These are phyloP conservation scores for Latheticus oryzae DNA, from an alignment of 2,888 invertebrate species.

Conservation along the genomic window DNA sequence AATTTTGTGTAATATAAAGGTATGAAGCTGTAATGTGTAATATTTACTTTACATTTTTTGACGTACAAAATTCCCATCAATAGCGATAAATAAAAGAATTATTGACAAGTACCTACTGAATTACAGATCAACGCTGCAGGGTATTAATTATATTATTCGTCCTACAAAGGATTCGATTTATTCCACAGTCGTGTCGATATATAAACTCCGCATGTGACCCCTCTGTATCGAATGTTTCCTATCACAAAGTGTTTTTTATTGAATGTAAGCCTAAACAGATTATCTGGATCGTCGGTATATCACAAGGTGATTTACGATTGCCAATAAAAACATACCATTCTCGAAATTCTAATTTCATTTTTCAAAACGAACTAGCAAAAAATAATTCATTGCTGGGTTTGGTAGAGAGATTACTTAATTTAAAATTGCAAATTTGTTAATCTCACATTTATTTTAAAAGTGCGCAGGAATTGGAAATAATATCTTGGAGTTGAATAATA, in stretches of 20 bases:
- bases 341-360: constrained; percentile 1
- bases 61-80: too few species aligned
- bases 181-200: constrained; percentile 52
- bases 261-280: constrained; percentile 36
- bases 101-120: constrained; percentile 42
- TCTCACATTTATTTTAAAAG: too few species aligned
- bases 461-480: too few species aligned
- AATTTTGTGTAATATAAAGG: too few species aligned
- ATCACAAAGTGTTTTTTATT: constrained; percentile 41
- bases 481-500: too few species aligned
- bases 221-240: constrained; percentile 41
- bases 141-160: constrained; percentile 49
- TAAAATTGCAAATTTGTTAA: too few species aligned
- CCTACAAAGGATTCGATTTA: constrained; percentile 55
- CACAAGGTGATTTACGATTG: constrained; percentile 38
- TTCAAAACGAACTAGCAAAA: too few species aligned
- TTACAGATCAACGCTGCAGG: constrained; percentile 46
- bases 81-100: constrained; percentile 40
- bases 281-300: constrained; percentile 22
- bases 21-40: too few species aligned
- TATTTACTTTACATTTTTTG: too few species aligned
- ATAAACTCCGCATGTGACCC: constrained; percentile 49
- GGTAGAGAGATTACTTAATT: too few species aligned
- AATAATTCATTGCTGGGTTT: too few species aligned
- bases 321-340: constrained; percentile 11